A percentile compares a stretch with the other conserved stretches of the same genome.
Conservation (phyloP, 2,888 invertebrate species). For the Drosophila rubida region DNA sequence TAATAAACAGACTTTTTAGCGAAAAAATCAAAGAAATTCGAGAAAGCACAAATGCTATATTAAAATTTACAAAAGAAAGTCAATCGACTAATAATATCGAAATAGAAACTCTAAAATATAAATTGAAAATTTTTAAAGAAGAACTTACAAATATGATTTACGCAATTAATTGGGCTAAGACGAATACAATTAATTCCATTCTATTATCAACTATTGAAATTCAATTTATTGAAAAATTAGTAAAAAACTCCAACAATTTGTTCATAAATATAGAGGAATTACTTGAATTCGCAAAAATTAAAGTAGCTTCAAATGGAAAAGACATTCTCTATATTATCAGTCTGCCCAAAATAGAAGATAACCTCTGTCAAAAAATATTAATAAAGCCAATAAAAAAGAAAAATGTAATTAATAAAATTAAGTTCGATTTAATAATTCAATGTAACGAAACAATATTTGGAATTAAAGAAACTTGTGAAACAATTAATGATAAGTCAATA, state of each 20-base stretch:
- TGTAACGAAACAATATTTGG: background rate
- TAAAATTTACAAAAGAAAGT: background rate
- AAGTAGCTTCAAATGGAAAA: slow-evolving; percentile 2
- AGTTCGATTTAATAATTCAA: background rate
- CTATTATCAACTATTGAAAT: background rate
- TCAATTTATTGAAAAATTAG: background rate
- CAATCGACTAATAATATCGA: background rate
- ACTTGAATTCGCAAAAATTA: background rate
- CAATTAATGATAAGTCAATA: slow-evolving; percentile 2
- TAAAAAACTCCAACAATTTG: background rate
- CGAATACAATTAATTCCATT: background rate
- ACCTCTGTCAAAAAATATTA: background rate
- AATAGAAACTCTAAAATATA: background rate
- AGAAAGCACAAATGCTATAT: background rate
- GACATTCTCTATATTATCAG: background rate
- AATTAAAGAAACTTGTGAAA: background rate
- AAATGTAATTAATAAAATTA: background rate
- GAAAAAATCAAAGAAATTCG: background rate
- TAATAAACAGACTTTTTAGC: slow-evolving; percentile 3
- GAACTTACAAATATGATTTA: slow-evolving; percentile 1
- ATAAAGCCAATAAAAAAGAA: slow-evolving; percentile 4
- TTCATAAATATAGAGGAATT: background rate
- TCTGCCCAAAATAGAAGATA: background rate
- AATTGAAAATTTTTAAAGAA: slow-evolving; percentile 1
- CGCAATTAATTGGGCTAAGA: background rate